Percentiles rank a stretch among this genome's conserved stretches.
Evolutionary conservation across 2,113 vertebrate genomes (phyloP).

Genomic region (Melanostigma gelatinosum): DNA sequence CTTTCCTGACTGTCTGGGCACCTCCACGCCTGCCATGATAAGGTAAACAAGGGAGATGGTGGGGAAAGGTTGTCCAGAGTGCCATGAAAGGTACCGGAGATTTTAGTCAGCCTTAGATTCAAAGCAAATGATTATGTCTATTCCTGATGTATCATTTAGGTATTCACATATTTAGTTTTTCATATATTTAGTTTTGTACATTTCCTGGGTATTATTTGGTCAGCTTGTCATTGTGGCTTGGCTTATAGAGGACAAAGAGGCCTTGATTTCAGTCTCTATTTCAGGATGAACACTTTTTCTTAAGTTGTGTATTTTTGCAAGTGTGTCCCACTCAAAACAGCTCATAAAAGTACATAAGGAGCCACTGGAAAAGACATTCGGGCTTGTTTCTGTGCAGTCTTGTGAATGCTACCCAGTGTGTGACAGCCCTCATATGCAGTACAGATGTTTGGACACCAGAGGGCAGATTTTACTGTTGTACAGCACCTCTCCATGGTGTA

Average conservation of each 20-base stretch:
- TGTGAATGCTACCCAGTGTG: constrained; percentile 57
- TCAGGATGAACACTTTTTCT: constrained; percentile 64
- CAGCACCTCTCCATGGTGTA: neutral
- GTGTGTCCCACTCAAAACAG: constrained; percentile 71
- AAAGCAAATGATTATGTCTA: constrained; percentile 18
- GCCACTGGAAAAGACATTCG: constrained; percentile 74
- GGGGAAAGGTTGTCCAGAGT: constrained; percentile 19
- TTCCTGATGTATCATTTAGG: constrained; percentile 5
- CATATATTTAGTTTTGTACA: constrained; percentile 33
- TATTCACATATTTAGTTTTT: constrained; percentile 28
- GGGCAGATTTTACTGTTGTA: constrained; percentile 66
- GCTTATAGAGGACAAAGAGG: constrained; percentile 55
- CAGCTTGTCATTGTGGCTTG: constrained; percentile 51
- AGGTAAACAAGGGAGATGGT: constrained; percentile 63
- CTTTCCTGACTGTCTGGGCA: constrained; percentile 67
- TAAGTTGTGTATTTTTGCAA: constrained; percentile 74
- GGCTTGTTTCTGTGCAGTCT: constrained; percentile 53
- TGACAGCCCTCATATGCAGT: constrained; percentile 33
- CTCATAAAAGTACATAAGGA: constrained; percentile 78
- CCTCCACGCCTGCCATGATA: constrained; percentile 46
- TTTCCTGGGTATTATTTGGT: constrained; percentile 58
- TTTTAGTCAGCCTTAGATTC: constrained; percentile 9
- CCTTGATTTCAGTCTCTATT: constrained; percentile 72
- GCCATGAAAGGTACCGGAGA: neutral
- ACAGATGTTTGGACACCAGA: constrained; percentile 65